Percentiles rank a stretch among this genome's conserved stretches.
Conservation (phyloP, 2,797 vertebrate genomes). For the Argyrosomus regius region DNA sequence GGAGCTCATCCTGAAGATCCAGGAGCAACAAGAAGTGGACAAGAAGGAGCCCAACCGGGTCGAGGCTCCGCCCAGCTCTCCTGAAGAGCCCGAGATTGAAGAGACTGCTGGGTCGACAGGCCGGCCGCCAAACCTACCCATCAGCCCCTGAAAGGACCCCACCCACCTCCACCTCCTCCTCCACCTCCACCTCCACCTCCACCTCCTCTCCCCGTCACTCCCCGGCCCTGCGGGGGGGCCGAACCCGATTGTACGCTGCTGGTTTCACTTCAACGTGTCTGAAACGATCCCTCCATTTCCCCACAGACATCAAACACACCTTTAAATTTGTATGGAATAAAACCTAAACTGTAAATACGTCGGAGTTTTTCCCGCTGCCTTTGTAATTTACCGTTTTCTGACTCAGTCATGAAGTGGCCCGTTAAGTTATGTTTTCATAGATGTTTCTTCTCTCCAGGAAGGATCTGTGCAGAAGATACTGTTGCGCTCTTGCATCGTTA, state of each 20-base stretch:
- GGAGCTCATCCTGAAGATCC: conserved; percentile 92
- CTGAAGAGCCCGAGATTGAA: conserved; percentile 83
- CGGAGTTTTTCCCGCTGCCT: conserved; percentile 90
- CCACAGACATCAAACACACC: conserved; percentile 52
- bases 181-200: conserved; percentile 44
- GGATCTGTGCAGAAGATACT: conserved; percentile 60
- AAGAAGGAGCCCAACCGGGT: conserved; percentile 77
- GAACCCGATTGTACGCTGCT: conserved; percentile 83
- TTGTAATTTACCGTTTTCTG: conserved; percentile 89
- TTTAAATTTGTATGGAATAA: conserved; percentile 75
- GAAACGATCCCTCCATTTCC: conserved; percentile 79
- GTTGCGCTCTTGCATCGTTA: conserved; percentile 63
- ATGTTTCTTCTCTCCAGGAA: conserved; percentile 52
- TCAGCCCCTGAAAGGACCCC: conserved; percentile 84
- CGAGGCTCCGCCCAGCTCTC: conserved; percentile 35
- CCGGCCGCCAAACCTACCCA: conserved; percentile 68
- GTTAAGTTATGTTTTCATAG: conserved; percentile 74
- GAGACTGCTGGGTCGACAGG: conserved; percentile 80
- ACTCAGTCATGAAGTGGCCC: conserved; percentile 31
- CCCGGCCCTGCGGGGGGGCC: conserved; percentile 59
- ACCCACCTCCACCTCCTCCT: conserved; percentile 38
- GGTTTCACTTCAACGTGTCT: conserved; percentile 62
- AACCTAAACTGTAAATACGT: conserved; percentile 89
- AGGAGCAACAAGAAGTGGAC: conserved; percentile 89
- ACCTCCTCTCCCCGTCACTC: conserved; percentile 32